Percentiles rank a stretch among this genome's conserved stretches.
These are phyloP conservation scores for Phengaris alcon DNA, from an alignment of 2,888 invertebrate genomes.

Conservation along the genomic window DNA sequence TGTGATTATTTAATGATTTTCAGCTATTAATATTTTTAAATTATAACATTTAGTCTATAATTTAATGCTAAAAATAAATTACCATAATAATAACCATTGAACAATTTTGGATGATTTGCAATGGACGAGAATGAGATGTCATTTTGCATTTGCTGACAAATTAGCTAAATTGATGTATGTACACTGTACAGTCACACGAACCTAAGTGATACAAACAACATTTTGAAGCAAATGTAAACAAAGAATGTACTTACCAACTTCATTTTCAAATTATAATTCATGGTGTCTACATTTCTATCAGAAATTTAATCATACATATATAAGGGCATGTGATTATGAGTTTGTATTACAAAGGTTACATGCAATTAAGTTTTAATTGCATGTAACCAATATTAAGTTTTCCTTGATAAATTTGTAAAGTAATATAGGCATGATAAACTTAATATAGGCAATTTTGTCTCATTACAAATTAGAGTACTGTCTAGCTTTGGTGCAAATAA, in stretches of 20 bases:
- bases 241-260: no score
- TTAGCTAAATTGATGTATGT: not conserved
- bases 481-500: not conserved
- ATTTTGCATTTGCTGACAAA: not conserved
- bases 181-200: not conserved
- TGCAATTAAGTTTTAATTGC: no score
- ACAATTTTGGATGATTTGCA: no score
- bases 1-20: no score
- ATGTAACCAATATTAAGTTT: not conserved
- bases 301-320: no score
- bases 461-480: not conserved
- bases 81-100: not conserved
- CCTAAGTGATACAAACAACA: not conserved
- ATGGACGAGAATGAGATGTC: not conserved
- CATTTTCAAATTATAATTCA: no score
- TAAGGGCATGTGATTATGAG: not conserved
- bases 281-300: no score
- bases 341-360: not conserved
- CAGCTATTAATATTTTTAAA: no score
- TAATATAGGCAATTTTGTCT: slow-evolving; percentile 3
- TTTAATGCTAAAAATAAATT: no score
- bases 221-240: not conserved
- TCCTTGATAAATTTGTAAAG: not conserved
- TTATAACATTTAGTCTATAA: no score
- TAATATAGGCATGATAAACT: slow-evolving; percentile 2